Conservation (phyloP, 2,888 invertebrate species). For the Epicampocera succincta region DNA sequence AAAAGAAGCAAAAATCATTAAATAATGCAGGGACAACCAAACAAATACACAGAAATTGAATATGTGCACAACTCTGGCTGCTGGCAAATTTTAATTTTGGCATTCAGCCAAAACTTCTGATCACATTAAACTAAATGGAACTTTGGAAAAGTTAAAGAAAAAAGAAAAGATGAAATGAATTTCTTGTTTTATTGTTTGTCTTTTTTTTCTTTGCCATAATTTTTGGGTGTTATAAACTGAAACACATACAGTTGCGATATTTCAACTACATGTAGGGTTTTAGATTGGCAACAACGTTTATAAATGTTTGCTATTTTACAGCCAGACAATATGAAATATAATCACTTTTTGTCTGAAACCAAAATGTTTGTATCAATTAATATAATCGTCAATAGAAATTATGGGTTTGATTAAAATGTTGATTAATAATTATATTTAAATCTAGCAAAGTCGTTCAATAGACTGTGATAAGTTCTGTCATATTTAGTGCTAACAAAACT, state of each 20-base stretch:
- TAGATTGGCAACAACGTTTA: slow-evolving; percentile 11
- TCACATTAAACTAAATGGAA: slow-evolving; percentile 66
- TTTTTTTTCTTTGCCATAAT: slow-evolving; percentile 35
- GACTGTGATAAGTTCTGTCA: too few species aligned
- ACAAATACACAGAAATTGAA: background rate
- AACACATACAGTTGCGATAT: slow-evolving; percentile 15
- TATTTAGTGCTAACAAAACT: too few species aligned
- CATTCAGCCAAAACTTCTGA: slow-evolving; percentile 60
- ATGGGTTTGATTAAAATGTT: too few species aligned
- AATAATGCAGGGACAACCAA: slow-evolving; percentile 54
- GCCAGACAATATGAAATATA: background rate
- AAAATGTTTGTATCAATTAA: too few species aligned
- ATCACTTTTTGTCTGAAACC: too few species aligned
- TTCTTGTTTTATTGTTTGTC: slow-evolving; percentile 5
- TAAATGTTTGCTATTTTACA: background rate
- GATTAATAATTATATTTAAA: too few species aligned
- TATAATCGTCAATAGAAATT: too few species aligned
- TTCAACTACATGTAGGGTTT: slow-evolving; percentile 3
- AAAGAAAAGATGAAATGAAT: slow-evolving; percentile 39
- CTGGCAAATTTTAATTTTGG: slow-evolving; percentile 44
- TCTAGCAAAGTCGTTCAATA: too few species aligned
- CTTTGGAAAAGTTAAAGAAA: background rate
- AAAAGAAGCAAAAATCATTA: slow-evolving; percentile 29
- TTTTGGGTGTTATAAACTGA: slow-evolving; percentile 45
- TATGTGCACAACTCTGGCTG: slow-evolving; percentile 26